phyloP scores from a whole-genome alignment of 2,797 vertebrate genomes.

The Halcyon smyrnensis region DNA sequence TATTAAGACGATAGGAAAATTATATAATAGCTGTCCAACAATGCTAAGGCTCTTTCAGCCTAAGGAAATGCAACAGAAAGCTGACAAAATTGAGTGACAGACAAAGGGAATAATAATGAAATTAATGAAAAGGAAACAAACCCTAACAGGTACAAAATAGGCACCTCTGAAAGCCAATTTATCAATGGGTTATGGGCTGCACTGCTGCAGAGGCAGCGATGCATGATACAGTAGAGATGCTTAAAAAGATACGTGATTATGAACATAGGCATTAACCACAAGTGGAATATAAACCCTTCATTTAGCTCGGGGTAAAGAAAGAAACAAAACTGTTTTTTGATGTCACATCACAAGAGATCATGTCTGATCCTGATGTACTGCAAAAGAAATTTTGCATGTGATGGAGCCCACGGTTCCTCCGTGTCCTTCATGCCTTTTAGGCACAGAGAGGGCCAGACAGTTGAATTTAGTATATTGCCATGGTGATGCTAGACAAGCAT shows the following conservation, averaged over 20 bases:
- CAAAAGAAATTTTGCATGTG: conserved; percentile 60
- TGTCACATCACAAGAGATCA: conserved; percentile 63
- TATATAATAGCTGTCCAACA: no score
- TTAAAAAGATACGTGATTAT: neutral
- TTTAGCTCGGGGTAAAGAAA: conserved; percentile 61
- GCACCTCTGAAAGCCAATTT: neutral
- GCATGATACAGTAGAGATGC: neutral
- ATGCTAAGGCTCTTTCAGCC: neutral
- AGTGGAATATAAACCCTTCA: conserved; percentile 37
- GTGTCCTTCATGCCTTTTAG: conserved; percentile 56
- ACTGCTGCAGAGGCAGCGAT: neutral
- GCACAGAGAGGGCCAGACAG: conserved; percentile 44
- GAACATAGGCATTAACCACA: conserved; percentile 26
- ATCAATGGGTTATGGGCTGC: neutral
- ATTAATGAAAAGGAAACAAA: neutral
- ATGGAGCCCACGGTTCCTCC: conserved; percentile 47
- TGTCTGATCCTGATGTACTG: conserved; percentile 21
- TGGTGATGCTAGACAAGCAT: conserved; percentile 58
- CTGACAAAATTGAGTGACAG: neutral
- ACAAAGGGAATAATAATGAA: neutral
- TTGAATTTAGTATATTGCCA: neutral
- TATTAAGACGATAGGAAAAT: no score
- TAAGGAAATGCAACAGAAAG: rapidly evolving
- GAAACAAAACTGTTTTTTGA: conserved; percentile 62
- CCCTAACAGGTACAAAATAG: neutral